Base-by-base conservation (phyloP, 64 coral and sea anemone species). In the Montipora foliosa region DNA sequence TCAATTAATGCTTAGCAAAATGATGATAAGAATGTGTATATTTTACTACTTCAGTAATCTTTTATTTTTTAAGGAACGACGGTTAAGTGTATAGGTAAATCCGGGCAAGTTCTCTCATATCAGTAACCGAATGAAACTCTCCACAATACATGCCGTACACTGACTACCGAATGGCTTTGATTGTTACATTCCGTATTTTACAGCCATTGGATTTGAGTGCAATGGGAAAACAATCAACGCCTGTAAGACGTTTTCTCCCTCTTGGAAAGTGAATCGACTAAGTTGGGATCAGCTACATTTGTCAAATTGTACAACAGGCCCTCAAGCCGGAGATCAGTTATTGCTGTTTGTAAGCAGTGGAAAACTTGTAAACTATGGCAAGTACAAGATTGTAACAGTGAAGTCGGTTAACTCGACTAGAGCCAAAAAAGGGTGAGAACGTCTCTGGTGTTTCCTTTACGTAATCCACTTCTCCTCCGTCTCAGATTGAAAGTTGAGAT, bases 281-380 rank as follows among this genome's bases (percentile, higher is more conserved):
- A 15, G 10, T 16, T 5, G 13, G 37, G 45, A 77, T 44, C 25
- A 37, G 13, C 5, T 77, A 44, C 44, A 77, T 2, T 16, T 77
- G 75, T 77, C 25, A 48, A 5, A 47, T 12, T 77, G 75, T 48
- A 44, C 47, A 47, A 24, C 16, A 47, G 44, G 44, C 8, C 75
- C 46, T 7, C 7, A 77, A 49, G 5, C 9, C 16, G 75, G 75
- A 4, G 75, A 77, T 24, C 25, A 47, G 8, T 46, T 77, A 13
- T 77, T 77, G 37, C 44, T 77, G 46, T 77, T 77, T 77, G 75
- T 77, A 12, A 77, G 75, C 75, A 8, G 12, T 3, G 75, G 37
- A 48, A 77, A 49, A 47, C 44, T n/a, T n/a, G n/a, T 13, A 21
- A 77, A 77, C 15, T 77, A 77, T 15, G 75, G 75, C 29, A 77